Evolutionary conservation across 2,113 vertebrate species (phyloP), one percentile per base, ranked within the genome.

Genomic region (Hippopotamus amphibius): DNA sequence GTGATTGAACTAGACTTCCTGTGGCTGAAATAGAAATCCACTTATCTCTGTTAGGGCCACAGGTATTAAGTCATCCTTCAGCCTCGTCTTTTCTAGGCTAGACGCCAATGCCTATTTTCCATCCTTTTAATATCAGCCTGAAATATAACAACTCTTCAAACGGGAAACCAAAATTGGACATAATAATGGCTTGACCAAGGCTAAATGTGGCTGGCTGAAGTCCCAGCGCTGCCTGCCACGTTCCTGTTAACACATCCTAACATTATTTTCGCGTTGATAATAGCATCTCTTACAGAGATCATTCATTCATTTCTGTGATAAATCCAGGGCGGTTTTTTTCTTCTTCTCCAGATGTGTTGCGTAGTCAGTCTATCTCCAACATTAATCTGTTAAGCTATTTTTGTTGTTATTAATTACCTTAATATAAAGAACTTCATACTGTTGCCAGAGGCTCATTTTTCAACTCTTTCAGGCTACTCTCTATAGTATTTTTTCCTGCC

Each of bases 61-160:
- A 93, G 74, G 86, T 91, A 82, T 96, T 72, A 96, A 82, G 79
- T 96, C 87, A 97, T 72, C 68, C 48, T 68, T 43, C 6, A 41
- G 24, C 43, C 89, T 96, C n/a, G 2, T 53, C 93, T 71, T 93
- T 88, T 88, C 91, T 71, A 90, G 91, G 95, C 95, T 66, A 41
- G 76, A 87, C 0, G 63, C 72, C 95, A 96, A 71, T 53, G 83
- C 66, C 72, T 71, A 79, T 79, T 96, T 95, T 91, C 86, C 61
- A 89, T 77, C 66, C 71, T 92, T 68, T 93, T 69, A 95, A 83
- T 87, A 85, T 81, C 61, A 77, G 72, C 66, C 86, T 66, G 92
- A 93, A 90, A 53, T 88, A 79, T 28, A 94, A 68, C 57, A 95
- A 72, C 74, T 93, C 63, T 95, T 95, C 83, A 72, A 87, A 61